Base-by-base conservation (phyloP, 2,797 vertebrate species). In the Mus caroli region DNA sequence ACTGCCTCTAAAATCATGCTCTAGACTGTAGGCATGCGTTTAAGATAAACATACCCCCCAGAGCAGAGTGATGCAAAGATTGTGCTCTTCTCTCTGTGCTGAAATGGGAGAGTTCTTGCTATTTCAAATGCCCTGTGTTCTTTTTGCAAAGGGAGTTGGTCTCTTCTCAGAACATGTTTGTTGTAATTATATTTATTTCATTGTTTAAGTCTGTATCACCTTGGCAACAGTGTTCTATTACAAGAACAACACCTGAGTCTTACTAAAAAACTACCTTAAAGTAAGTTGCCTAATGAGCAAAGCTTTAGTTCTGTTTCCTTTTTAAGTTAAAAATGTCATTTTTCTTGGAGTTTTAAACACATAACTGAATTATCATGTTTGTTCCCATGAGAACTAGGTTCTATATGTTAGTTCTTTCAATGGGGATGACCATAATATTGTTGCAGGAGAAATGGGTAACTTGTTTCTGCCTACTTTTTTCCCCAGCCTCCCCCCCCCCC, bases 151-250 rank as follows among this genome's bases (percentile, higher is more conserved):
- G 19, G 71, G 75, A 92, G 52, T 94, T 95, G 34, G 56, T 95
- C 26, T 77, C 31, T 79, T 94, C 76, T 94, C 31, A 90, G 62
- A 95, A 94, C 8, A 24, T 88, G 43, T 94, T 88, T 95, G 88
- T 92, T 92, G 26, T 50, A 37, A 13, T 94, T 96, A 79, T 60
- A 93, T 97, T 96, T 95, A 89, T 90, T 97, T 97, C 58, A 95
- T 94, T 96, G 84, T 95, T 94, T 95, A 79, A 88, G 22, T 88
- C 54, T 15, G 50, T 82, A 62, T 95, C 71, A 88, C 94, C 71
- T 97, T 96, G 93, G 83, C 79, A 95, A 96, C 91, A 89, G 69
- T 92, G n/a, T 94, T 95, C 69, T 95, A 86, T 95, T 94, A 83
- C 19, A 84, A 92, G 94, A 94, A 79, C 56, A 88, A 92, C 69